Evolutionary conservation across 2,113 vertebrate species (phyloP).

Genomic region (Octodon degus): DNA sequence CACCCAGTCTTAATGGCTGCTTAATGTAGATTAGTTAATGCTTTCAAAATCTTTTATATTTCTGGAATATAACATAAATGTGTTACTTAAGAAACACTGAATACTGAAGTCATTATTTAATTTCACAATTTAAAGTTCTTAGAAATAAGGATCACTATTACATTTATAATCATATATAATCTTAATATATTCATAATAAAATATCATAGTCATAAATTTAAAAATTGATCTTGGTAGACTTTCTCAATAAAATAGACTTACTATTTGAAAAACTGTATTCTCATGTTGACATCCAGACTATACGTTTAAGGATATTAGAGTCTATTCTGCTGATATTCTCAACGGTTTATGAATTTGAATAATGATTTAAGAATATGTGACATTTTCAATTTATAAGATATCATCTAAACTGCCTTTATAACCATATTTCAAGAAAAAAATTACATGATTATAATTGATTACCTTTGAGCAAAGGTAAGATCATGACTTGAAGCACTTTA

Average conservation of each 20-base stretch:
- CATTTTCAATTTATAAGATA: background rate
- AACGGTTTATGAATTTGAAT: background rate
- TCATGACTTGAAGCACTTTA: conserved; percentile 41
- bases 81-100: background rate
- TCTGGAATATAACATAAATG: conserved; percentile 2
- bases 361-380: background rate
- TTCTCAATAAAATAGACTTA: conserved; percentile 7
- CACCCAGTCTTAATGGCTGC: no score
- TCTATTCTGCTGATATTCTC: background rate
- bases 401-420: background rate
- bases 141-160: background rate
- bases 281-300: background rate
- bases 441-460: conserved; percentile 9
- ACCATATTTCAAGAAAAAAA: conserved; percentile 5
- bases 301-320: background rate
- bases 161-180: background rate
- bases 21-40: no score
- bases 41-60: no score
- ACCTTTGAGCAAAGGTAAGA: background rate
- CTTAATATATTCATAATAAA: background rate
- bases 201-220: background rate
- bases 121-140: conserved; percentile 1
- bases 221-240: background rate
- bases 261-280: conserved; percentile 40
- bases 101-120: background rate